Conservation (phyloP, 1,140 invertebrate species). For the Myzus persicae region DNA sequence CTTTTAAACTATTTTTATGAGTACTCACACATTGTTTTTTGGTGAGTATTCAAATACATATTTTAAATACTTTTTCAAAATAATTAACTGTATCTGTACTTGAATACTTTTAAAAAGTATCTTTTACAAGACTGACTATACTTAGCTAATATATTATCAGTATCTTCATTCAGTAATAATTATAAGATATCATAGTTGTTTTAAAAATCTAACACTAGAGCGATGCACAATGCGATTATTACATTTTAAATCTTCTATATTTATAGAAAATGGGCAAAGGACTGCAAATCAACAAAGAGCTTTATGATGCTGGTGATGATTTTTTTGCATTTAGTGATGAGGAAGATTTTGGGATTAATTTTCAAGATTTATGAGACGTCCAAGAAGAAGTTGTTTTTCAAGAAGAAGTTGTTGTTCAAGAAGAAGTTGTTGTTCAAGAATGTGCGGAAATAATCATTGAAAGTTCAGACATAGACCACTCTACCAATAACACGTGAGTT, state of each 20-base stretch:
- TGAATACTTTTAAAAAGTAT: too few relatives aligned
- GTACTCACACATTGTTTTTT: too few relatives aligned
- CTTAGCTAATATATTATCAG: slow-evolving; percentile 32
- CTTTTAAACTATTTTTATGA: too few relatives aligned
- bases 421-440: slow-evolving; percentile 61
- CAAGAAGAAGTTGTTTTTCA: slow-evolving; percentile 62
- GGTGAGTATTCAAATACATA: too few relatives aligned
- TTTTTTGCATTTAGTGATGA: slow-evolving; percentile 45
- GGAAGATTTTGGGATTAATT: neutral
- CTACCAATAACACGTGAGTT: slow-evolving; percentile 50
- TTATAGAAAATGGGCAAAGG: slow-evolving; percentile 20
- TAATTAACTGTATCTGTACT: too few relatives aligned
- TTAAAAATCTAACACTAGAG: too few relatives aligned
- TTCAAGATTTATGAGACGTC: slow-evolving; percentile 62
- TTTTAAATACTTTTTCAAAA: too few relatives aligned
- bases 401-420: slow-evolving; percentile 61
- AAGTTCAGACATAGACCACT: slow-evolving; percentile 47
- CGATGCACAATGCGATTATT: neutral
- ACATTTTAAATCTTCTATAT: neutral
- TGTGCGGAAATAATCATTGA: slow-evolving; percentile 58
- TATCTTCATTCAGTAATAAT: slow-evolving; percentile 54
- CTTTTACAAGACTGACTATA: too few relatives aligned
- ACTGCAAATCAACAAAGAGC: neutral
- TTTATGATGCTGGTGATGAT: neutral
- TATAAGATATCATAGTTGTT: slow-evolving; percentile 22